Percentiles rank a stretch among this genome's conserved stretches.
These are phyloP conservation scores for Phylloscopus whistleri DNA, from an alignment of 2,113 vertebrate genomes.

Conservation along the genomic window DNA sequence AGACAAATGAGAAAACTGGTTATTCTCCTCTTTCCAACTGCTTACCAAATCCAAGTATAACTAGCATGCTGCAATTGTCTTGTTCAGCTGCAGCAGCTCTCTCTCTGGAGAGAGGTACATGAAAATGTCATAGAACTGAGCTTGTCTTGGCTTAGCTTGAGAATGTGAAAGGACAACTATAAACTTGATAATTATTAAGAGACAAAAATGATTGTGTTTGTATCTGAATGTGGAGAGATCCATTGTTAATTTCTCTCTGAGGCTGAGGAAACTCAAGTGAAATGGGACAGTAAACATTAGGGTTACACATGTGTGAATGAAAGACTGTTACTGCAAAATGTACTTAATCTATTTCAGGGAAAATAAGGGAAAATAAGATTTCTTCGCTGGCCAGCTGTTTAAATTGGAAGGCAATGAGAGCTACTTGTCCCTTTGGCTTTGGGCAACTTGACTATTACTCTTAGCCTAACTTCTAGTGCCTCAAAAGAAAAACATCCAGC, in stretches of 20 bases:
- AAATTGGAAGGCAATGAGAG: neutral
- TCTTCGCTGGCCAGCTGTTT: neutral
- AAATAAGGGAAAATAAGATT: neutral
- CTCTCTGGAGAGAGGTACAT: neutral
- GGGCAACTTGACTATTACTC: constrained; percentile 12
- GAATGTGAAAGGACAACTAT: neutral
- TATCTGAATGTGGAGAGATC: neutral
- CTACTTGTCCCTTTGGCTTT: constrained; percentile 23
- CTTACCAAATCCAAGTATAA: constrained; percentile 16
- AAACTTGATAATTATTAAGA: neutral
- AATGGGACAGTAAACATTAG: neutral
- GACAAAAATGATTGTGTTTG: neutral
- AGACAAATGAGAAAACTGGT: neutral
- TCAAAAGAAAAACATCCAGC: constrained; percentile 6
- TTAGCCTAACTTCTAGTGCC: constrained; percentile 29
- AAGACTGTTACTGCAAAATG: neutral
- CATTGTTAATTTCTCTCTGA: neutral
- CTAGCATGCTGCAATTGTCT: constrained; percentile 42
- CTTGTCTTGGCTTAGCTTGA: constrained; percentile 33
- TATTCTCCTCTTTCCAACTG: neutral
- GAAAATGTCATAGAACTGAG: neutral
- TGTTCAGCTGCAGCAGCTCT: constrained; percentile 49
- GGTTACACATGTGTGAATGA: neutral
- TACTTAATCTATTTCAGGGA: constrained; percentile 3
- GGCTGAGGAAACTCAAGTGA: neutral